These are phyloP conservation scores for Pseudomyrmex cubaensis DNA, from an alignment of 1,140 invertebrate genomes.

Conservation along the genomic window DNA sequence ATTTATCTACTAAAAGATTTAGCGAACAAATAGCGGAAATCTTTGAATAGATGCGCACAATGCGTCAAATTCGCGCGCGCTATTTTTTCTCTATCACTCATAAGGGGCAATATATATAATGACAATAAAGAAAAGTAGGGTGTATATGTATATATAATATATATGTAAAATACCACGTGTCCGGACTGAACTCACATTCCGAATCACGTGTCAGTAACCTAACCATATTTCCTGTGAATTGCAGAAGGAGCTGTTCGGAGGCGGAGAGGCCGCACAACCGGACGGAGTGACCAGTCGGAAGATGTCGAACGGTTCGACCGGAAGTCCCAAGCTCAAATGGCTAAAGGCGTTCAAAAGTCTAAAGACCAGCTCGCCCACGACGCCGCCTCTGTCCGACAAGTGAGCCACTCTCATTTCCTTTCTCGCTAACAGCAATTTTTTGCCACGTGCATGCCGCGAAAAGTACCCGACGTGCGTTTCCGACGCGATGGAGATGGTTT, in stretches of 20 bases:
- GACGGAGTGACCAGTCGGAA: slow-evolving; percentile 90
- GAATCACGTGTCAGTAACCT: slow-evolving; percentile 25
- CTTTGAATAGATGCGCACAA: background rate
- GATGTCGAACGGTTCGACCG: slow-evolving; percentile 93
- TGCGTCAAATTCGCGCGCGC: background rate
- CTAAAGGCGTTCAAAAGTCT: slow-evolving; percentile 98
- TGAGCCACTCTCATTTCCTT: slow-evolving; percentile 80
- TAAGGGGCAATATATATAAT: no score
- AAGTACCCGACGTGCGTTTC: slow-evolving; percentile 18
- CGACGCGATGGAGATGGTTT: slow-evolving; percentile 37
- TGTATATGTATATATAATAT: no score
- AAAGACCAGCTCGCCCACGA: slow-evolving; percentile 90
- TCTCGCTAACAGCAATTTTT: slow-evolving; percentile 20
- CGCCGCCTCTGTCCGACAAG: slow-evolving; percentile 86
- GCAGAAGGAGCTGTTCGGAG: slow-evolving; percentile 95
- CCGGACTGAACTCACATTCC: background rate
- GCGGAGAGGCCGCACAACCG: slow-evolving; percentile 88
- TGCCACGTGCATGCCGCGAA: slow-evolving; percentile 44
- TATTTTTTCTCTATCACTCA: no score
- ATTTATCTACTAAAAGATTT: background rate
- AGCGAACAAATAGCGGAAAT: background rate
- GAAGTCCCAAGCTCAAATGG: slow-evolving; percentile 98
- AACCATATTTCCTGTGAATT: slow-evolving; percentile 75
- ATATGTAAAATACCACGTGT: slow-evolving; percentile 14
- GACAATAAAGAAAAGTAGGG: no score